Evolutionary conservation across 2,888 invertebrate species (phyloP), one percentile per base, ranked within the genome.

Genomic region (Dicycla oo): DNA sequence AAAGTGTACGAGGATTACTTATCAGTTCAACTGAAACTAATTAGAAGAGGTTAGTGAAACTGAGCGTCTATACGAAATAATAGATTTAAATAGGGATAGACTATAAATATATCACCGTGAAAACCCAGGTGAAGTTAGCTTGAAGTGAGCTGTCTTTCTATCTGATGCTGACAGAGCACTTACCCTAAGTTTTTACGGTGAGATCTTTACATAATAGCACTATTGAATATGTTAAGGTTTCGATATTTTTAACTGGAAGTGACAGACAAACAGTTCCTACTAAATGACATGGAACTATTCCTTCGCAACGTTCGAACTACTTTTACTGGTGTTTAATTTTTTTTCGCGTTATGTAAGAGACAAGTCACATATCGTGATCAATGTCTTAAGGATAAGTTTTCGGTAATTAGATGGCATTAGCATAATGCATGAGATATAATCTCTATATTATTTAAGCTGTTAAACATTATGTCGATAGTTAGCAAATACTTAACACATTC

Each of bases 321-420:
- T 90, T 92, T 91, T 93, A 92, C 91, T 86, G 85, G 85, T 87
- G 87, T 85, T 85, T 88, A 88, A 83, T 87, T 87, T 91, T 80
- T 77, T 90, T 91, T 86, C 75, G 74, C 77, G 79, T 93, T 92
- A 91, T 85, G 86, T 89, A 93, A 94, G 79, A 79, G 85, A 91
- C 92, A 88, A 90, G 91, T 91, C 91, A 89, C 88, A 89, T 90
- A 91, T 93, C 93, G 93, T 93, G 94, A 94, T 93, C 92, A 93
- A 94, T 94, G 93, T 91, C 92, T 93, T 91, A 92, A 88, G 93
- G 92, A 94, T 94, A 92, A 91, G 86, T 90, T 93, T 93, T 91
- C 87, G 86, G 91, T 93, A 95, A 94, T 94, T 94, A 94, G 93
- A 93, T 91, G 91, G 90, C 92, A 94, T 94, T 94, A 93, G 90